Evolutionary conservation across 2,113 vertebrate species (phyloP).

Genomic region (Rynchops niger): DNA sequence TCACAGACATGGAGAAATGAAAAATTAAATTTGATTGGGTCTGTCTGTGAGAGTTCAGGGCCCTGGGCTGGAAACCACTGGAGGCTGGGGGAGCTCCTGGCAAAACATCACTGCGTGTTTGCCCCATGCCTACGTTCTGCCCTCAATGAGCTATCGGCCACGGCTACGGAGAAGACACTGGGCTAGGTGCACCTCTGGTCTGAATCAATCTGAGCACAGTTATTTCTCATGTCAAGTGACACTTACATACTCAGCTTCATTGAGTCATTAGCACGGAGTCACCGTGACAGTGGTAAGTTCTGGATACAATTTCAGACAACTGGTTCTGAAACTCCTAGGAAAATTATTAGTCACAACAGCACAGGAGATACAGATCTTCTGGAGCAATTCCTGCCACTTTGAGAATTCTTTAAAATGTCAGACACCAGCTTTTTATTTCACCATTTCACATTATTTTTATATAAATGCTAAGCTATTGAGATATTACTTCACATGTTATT

Average conservation of each 20-base stretch:
- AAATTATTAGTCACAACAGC: neutral
- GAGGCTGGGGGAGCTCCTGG: neutral
- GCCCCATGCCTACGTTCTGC: neutral
- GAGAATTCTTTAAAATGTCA: neutral
- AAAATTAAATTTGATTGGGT: constrained; percentile 4
- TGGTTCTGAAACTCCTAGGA: neutral
- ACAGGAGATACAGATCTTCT: neutral
- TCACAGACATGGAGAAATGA: neutral
- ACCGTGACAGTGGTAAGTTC: neutral
- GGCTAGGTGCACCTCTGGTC: neutral
- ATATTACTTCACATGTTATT: neutral
- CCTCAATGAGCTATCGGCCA: neutral
- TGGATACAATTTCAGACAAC: neutral
- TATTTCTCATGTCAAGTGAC: neutral
- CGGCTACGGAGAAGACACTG: neutral
- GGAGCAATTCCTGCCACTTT: neutral
- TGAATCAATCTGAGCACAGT: neutral
- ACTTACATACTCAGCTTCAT: neutral
- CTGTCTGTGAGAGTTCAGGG: neutral
- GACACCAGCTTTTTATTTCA: neutral
- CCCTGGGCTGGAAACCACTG: neutral
- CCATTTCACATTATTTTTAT: neutral
- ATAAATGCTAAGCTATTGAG: neutral
- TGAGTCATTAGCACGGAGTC: neutral
- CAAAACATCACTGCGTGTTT: neutral